Evolutionary conservation across 2,888 invertebrate species (phyloP), one percentile per base, ranked within the genome.

Genomic region (Netelia virgata): DNA sequence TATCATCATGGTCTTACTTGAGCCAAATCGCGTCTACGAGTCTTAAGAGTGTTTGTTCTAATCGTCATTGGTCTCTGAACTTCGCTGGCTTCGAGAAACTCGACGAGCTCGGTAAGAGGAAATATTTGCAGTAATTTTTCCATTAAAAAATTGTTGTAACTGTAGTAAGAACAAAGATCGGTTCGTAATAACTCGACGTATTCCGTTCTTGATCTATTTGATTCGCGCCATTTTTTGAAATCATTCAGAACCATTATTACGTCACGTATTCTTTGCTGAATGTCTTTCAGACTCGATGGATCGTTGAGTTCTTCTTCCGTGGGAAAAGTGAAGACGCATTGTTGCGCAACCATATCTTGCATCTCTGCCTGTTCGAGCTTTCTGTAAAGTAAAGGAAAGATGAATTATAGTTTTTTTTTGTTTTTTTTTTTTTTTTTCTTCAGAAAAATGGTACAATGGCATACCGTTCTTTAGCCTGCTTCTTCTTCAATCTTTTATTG

Each of bases 81-180:
- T 95, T 99, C 99, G 92, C 98, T 99, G 0, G 99, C 97, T 94
- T 99, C 99, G 76, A 99, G 94, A 94, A 98, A 99, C 92, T 99
- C 98, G 87, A 98, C 95, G 16, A 99, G 94, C 94, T 98, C 98
- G 86, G 96, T 96, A 1, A 98, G 94, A 2, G 98, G 96, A 92
- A 99, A 98, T 90, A 99, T 95, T 90, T 98, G 96, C 96, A 99
- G 97, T 1, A 99, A 94, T 91, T 97, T 96, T 88, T 96, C 96
- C 97, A 99, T 99, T 16, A 99, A 94, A 93, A 97, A 99, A 78
- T 97, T 97, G 94, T 99, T 99, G 93, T 99, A 99, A 91, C 98
- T 98, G 94, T 99, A 99, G 93, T 99, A 99, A 36, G 95, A 95
- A 91, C 99, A 99, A 70, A 99, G 95, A 94, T 99, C 99, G 89